Conservation (phyloP, 1,140 invertebrate genomes). For the Sitophilus oryzae region DNA sequence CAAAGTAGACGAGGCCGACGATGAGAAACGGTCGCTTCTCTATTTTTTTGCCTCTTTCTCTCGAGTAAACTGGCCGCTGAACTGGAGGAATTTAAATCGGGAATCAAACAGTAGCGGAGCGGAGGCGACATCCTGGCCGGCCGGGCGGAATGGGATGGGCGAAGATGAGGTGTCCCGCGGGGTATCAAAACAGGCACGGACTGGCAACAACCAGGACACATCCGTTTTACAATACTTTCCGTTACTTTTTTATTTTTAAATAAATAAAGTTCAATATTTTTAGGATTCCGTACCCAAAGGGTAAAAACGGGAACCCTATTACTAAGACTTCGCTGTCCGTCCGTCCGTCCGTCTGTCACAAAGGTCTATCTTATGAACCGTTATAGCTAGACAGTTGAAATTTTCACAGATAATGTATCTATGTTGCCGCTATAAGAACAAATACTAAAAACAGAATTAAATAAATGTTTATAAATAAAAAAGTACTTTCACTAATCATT, state of each 20-base stretch:
- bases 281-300: too few relatives aligned
- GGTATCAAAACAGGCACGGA: neutral
- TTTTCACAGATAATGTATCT: too few relatives aligned
- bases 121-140: conserved; percentile 37
- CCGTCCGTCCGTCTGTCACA: too few relatives aligned
- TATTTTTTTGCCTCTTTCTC: conserved; percentile 30
- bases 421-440: too few relatives aligned
- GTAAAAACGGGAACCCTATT: too few relatives aligned
- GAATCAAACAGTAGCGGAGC: conserved; percentile 41
- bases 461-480: too few relatives aligned
- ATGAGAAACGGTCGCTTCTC: neutral
- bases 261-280: conserved; percentile 1
- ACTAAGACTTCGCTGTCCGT: too few relatives aligned
- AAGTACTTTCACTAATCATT: too few relatives aligned
- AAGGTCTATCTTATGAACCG: too few relatives aligned
- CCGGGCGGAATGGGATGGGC: conserved; percentile 37
- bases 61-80: conserved; percentile 33
- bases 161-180: conserved; percentile 16
- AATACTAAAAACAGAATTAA: too few relatives aligned
- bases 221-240: neutral
- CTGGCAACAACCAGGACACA: neutral
- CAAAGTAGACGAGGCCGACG: neutral
- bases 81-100: conserved; percentile 41
- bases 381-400: too few relatives aligned
- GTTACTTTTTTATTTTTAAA: neutral